phyloP scores from a whole-genome alignment of 2,113 vertebrate species.

The Neodon shergylaensis region DNA sequence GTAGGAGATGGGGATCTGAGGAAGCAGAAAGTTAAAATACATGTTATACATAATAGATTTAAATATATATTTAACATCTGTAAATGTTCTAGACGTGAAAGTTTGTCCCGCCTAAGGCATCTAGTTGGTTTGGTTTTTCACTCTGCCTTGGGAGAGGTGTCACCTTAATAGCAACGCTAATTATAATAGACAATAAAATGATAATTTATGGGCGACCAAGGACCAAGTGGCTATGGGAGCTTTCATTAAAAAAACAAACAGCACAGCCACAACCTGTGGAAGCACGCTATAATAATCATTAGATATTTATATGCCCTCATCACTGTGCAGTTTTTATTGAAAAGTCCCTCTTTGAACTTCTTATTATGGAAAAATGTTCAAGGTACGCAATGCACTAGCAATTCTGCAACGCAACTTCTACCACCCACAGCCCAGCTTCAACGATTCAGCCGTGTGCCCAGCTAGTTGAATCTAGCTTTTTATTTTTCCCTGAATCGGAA shows the following conservation, averaged over 20 bases:
- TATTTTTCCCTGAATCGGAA: neutral
- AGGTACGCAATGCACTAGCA: neutral
- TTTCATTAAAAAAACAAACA: slow-evolving; percentile 37
- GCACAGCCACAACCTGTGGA: slow-evolving; percentile 17
- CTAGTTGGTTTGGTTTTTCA: slow-evolving; percentile 28
- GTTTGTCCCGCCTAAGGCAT: slow-evolving; percentile 14
- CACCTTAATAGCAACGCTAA: slow-evolving; percentile 46
- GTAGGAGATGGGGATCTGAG: neutral
- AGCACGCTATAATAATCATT: neutral
- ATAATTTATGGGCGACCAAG: neutral
- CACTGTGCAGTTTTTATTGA: neutral
- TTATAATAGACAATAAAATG: slow-evolving; percentile 58
- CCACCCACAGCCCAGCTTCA: neutral
- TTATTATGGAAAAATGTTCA: slow-evolving; percentile 16
- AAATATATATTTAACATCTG: neutral
- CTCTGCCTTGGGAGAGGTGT: slow-evolving; percentile 19
- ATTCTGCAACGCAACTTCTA: neutral
- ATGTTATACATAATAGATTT: neutral
- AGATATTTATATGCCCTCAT: slow-evolving; percentile 1
- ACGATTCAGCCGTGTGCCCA: neutral
- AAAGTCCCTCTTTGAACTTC: neutral
- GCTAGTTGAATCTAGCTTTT: neutral
- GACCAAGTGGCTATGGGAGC: neutral
- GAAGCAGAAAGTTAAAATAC: neutral
- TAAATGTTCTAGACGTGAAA: neutral